A percentile compares a stretch with the other conserved stretches of the same genome.
Evolutionary conservation across 2,113 vertebrate species (phyloP).

Genomic region (Crotalus tigris): DNA sequence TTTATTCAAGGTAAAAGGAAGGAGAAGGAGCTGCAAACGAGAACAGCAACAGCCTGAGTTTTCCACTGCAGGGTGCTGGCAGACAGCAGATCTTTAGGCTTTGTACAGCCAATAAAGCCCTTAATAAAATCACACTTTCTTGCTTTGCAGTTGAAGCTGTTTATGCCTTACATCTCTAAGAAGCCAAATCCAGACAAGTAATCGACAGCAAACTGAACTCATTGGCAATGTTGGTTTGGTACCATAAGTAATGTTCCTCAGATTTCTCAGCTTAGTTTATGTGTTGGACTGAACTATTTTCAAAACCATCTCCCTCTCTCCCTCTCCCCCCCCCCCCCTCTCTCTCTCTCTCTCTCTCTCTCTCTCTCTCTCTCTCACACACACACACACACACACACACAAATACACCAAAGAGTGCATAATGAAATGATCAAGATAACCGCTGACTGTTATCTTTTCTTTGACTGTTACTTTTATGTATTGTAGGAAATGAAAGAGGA

Average conservation of each 20-base stretch:
- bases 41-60: conserved; percentile 14
- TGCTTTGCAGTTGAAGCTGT: conserved; percentile 27
- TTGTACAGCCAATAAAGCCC: conserved; percentile 10
- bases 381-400: not conserved
- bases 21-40: not conserved
- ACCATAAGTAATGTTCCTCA: too few species aligned
- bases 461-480: not conserved
- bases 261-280: too few species aligned
- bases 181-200: conserved; percentile 13
- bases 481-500: not conserved
- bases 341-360: not conserved
- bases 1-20: conserved; percentile 31
- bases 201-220: conserved; percentile 8
- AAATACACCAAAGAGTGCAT: not conserved
- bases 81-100: not conserved
- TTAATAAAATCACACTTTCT: conserved; percentile 11
- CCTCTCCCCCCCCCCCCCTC: too few species aligned
- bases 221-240: not conserved
- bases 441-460: not conserved
- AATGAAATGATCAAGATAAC: not conserved
- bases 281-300: too few species aligned
- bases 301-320: too few species aligned
- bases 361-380: not conserved
- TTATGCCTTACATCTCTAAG: conserved; percentile 1
- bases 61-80: conserved; percentile 44